Evolutionary conservation across 2,113 vertebrate species (phyloP).

Genomic region (Phaethon lepturus): DNA sequence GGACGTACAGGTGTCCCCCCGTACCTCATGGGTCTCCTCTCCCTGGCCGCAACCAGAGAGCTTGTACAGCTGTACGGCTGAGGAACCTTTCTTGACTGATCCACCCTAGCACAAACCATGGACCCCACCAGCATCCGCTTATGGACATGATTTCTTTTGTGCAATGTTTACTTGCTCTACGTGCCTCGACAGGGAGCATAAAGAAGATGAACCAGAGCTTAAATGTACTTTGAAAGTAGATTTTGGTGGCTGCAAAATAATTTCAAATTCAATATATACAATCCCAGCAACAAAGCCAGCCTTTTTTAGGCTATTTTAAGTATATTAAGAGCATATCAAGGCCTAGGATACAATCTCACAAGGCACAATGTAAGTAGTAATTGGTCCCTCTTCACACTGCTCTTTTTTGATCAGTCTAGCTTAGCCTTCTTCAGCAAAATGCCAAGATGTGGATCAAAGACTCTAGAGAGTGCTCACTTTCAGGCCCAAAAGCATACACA

Average conservation of each 20-base stretch:
- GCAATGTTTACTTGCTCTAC: not conserved
- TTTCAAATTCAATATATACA: not conserved
- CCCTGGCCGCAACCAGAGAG: not conserved
- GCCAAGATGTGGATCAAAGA: conserved; percentile 33
- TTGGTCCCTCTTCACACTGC: conserved; percentile 19
- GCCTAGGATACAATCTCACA: not conserved
- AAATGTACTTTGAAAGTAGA: not conserved
- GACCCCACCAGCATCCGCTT: not conserved
- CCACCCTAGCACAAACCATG: not conserved
- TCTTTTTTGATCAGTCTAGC: conserved; percentile 28
- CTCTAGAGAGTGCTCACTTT: not conserved
- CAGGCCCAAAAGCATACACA: not conserved
- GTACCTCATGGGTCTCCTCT: not conserved
- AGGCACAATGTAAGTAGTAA: not conserved
- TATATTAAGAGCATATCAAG: not conserved
- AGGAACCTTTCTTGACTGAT: not conserved
- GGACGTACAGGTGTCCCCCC: fast-evolving
- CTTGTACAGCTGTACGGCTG: fast-evolving
- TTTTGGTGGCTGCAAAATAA: not conserved
- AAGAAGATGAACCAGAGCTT: not conserved
- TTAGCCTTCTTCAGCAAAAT: conserved; percentile 53
- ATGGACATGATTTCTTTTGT: not conserved
- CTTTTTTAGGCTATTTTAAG: not conserved
- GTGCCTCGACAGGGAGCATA: fast-evolving
- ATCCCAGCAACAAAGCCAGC: not conserved